Base-by-base conservation (phyloP, 2,888 invertebrate genomes). In the Noctua pronuba region DNA sequence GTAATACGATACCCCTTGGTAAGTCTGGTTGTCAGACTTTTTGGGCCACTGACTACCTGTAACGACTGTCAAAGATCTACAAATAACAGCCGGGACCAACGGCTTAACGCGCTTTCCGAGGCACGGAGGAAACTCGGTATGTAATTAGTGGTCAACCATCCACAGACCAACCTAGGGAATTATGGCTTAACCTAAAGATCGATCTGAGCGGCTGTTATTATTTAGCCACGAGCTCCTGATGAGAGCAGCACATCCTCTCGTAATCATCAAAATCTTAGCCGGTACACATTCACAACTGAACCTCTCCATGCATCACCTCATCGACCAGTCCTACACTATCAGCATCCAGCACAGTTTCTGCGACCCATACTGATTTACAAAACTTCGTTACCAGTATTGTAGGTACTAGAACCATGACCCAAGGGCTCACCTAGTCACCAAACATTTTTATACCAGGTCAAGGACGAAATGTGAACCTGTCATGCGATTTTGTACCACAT, bases 341-440 rank as follows among this genome's bases (percentile, higher is more conserved):
- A 3, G 3, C 28, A 28, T 31, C 8, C 8, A 28, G 58, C 8
- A 18, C 7, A 60, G 18, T 2, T 60, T 18, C 28, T 31, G 58
- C 28, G 3, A 60, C 28, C 8, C 58, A 18, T 31, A 18, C 58
- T 18, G 60, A 31, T 18, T 1, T 8, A 28, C 28, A 10, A 18
- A 16, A 8, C 28, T 31, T 18, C 18, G 31, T 60, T 8, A 18
- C 31, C 60, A 60, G 60, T 18, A 60, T 31, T 62, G 11, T 35
- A 62, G 18, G 62, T 62, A 62, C 60, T 62, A 31, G 18, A 60
- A 10, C 62, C 35, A 5, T 35, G 31, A 31, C 31, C 35, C 21
- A 65, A 44, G 41, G 65, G n/a, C n/a, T 41, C 16, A 64, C 64
- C 16, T n/a, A 65, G n/a, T 41, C 64, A 65, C n/a, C 41, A 65